Evolutionary conservation across 2,113 vertebrate genomes (phyloP).

Genomic region (Stigmatopora argus): DNA sequence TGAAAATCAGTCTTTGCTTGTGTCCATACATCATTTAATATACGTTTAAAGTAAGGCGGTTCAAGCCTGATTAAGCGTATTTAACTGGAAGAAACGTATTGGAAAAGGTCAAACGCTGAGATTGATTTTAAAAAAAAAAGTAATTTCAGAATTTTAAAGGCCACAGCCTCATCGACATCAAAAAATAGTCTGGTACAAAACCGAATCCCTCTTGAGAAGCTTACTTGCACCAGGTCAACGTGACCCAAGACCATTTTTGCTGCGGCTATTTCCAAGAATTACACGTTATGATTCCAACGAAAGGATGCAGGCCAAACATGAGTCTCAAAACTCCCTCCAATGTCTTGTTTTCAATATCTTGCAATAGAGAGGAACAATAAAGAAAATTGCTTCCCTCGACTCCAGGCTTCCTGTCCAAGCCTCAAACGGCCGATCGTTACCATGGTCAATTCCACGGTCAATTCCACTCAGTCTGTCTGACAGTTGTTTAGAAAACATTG

Average conservation of each 20-base stretch:
- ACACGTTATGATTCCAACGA: neutral
- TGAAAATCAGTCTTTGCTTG: neutral
- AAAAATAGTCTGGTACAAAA: no score
- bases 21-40: neutral
- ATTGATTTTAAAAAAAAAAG: no score
- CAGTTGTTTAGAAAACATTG: constrained; percentile 51
- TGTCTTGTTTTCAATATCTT: neutral
- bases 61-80: no score
- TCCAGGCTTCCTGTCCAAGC: constrained; percentile 7
- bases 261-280: neutral
- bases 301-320: neutral
- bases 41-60: no score
- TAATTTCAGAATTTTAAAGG: no score
- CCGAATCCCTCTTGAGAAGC: neutral
- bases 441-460: constrained; percentile 14
- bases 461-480: constrained; percentile 23
- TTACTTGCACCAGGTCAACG: neutral
- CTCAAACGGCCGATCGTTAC: constrained; percentile 13
- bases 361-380: neutral
- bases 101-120: no score
- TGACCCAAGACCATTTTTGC: neutral
- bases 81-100: no score
- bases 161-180: no score
- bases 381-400: constrained; percentile 7
- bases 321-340: neutral